phyloP scores from a whole-genome alignment of 2,888 invertebrate genomes.

The Carterocephalus palaemon region DNA sequence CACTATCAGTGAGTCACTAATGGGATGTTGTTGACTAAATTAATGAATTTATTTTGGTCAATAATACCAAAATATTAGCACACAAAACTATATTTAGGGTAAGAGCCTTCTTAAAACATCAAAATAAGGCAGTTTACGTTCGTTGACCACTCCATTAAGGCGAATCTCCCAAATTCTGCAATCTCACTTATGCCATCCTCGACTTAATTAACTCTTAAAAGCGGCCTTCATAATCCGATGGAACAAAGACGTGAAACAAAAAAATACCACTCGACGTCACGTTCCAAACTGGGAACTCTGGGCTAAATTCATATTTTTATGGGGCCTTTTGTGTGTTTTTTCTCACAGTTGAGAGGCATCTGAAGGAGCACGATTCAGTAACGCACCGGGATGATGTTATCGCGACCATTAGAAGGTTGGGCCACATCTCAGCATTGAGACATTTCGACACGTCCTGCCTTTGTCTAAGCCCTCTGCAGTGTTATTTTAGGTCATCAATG shows the following conservation, averaged over 20 bases:
- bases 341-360: constrained; percentile 73
- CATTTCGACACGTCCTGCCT: constrained; percentile 71
- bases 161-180: constrained; percentile 52
- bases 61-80: constrained; percentile 7
- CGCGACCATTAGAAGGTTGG: constrained; percentile 67
- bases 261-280: constrained; percentile 71
- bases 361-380: constrained; percentile 73
- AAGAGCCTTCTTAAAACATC: constrained; percentile 9
- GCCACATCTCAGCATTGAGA: constrained; percentile 56
- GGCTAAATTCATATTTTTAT: constrained; percentile 71
- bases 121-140: constrained; percentile 33
- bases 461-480: constrained; percentile 51
- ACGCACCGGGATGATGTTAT: constrained; percentile 73
- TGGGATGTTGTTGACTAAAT: too few relatives aligned
- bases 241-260: constrained; percentile 60
- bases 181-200: constrained; percentile 59
- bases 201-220: constrained; percentile 73
- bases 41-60: too few relatives aligned
- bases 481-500: constrained; percentile 60
- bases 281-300: constrained; percentile 62
- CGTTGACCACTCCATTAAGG: constrained; percentile 41
- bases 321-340: constrained; percentile 70
- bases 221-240: constrained; percentile 58
- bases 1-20: too few relatives aligned
- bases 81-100: constrained; percentile 13